Conservation (phyloP, 2,797 vertebrate genomes). For the Falco biarmicus region DNA sequence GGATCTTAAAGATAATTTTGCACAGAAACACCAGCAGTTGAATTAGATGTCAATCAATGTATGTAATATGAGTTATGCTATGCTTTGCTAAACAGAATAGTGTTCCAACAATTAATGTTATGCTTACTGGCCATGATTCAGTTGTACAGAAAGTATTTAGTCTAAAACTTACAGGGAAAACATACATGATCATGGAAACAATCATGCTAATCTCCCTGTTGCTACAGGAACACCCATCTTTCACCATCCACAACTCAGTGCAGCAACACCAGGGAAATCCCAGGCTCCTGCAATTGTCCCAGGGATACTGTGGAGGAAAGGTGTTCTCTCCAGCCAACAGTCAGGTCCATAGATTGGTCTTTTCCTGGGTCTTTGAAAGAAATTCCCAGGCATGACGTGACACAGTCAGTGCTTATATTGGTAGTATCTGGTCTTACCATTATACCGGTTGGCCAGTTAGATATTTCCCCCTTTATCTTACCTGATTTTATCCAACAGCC, state of each 20-base stretch:
- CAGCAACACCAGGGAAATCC: too few relatives aligned
- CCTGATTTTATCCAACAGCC: neutral
- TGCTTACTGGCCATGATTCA: neutral
- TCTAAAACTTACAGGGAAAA: neutral
- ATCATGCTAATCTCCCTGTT: too few relatives aligned
- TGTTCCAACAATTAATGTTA: neutral
- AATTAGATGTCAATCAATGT: neutral
- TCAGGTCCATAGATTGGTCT: neutral
- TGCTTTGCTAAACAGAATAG: neutral
- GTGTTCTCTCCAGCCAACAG: neutral
- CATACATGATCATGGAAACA: too few relatives aligned
- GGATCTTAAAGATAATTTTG: neutral
- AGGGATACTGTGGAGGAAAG: too few relatives aligned
- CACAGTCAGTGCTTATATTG: neutral
- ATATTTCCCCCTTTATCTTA: neutral
- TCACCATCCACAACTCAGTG: neutral
- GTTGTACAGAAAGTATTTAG: neutral
- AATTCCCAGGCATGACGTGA: neutral
- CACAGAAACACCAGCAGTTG: neutral
- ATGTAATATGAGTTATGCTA: neutral
- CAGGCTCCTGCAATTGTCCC: neutral
- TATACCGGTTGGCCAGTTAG: too few relatives aligned
- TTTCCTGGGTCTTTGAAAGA: neutral
- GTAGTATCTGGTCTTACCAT: neutral
- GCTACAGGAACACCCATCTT: neutral